phyloP scores from a whole-genome alignment of 2,113 vertebrate genomes.

The Hymenochirus boettgeri region DNA sequence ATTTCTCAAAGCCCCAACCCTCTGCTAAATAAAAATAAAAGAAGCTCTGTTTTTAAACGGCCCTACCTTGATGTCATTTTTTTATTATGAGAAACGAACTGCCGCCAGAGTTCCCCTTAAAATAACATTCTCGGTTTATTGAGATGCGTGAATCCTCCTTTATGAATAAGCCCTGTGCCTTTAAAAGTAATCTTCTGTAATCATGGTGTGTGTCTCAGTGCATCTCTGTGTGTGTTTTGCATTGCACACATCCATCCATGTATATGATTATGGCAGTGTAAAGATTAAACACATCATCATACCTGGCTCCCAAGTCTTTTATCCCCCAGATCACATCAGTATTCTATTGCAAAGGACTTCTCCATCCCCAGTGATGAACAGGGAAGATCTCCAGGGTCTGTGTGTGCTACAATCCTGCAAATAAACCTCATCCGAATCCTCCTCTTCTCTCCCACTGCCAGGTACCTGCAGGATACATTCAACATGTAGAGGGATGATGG shows the following conservation, averaged over 20 bases:
- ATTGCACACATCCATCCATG: background rate
- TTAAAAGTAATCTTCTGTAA: background rate
- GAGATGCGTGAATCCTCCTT: no score
- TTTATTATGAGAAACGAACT: no score
- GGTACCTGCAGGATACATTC: conserved; percentile 20
- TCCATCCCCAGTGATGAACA: no score
- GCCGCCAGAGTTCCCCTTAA: no score
- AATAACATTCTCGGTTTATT: no score
- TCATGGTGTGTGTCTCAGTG: background rate
- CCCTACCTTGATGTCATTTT: no score
- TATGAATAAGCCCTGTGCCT: background rate
- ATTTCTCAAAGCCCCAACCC: no score
- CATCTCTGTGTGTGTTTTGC: background rate
- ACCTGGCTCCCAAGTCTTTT: background rate
- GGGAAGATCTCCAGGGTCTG: background rate
- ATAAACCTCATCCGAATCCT: conserved; percentile 1
- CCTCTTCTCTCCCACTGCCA: conserved; percentile 11
- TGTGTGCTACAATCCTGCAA: background rate
- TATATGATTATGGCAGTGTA: no score
- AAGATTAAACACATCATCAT: background rate
- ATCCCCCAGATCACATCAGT: background rate
- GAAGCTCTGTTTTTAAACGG: no score
- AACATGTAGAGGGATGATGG: no score
- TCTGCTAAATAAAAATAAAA: no score
- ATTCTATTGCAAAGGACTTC: background rate